Conservation (phyloP, 2,888 invertebrate species). For the Erebia ligea region DNA sequence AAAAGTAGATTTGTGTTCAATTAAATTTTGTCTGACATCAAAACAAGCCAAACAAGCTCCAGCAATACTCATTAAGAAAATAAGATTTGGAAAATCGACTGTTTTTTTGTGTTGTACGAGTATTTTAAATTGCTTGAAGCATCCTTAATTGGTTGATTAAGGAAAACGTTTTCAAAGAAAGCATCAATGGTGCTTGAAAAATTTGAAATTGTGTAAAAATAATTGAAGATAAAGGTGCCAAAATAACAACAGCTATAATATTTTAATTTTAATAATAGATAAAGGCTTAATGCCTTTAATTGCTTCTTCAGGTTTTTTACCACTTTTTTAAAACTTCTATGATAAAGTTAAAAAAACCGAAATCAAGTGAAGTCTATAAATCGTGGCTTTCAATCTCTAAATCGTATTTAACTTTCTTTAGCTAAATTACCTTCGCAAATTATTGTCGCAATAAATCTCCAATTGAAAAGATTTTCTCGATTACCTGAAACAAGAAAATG, state of each 20-base stretch:
- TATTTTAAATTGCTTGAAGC: constrained; percentile 39
- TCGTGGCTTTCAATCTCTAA: too few relatives aligned
- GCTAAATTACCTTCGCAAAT: constrained; percentile 6
- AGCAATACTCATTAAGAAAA: constrained; percentile 44
- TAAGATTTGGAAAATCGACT: constrained; percentile 35
- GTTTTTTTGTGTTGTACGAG: constrained; percentile 34
- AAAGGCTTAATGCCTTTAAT: background rate
- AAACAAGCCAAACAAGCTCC: constrained; percentile 34
- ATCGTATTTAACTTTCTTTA: background rate
- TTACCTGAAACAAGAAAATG: constrained; percentile 33
- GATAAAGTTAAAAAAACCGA: background rate
- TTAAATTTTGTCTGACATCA: constrained; percentile 32
- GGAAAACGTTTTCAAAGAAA: constrained; percentile 36
- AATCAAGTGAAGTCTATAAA: constrained; percentile 13
- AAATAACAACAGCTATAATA: background rate
- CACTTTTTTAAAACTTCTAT: too few relatives aligned
- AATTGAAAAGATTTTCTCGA: constrained; percentile 31
- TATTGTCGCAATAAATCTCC: background rate
- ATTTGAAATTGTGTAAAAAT: constrained; percentile 21
- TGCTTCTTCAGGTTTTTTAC: too few relatives aligned
- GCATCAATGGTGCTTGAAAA: constrained; percentile 19
- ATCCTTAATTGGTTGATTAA: constrained; percentile 40
- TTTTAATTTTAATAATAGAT: constrained; percentile 1
- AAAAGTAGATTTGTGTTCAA: constrained; percentile 24
- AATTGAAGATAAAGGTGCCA: constrained; percentile 43